Evolutionary conservation across 2,797 vertebrate species (phyloP).

Genomic region (Chelidonichthys spinosus): DNA sequence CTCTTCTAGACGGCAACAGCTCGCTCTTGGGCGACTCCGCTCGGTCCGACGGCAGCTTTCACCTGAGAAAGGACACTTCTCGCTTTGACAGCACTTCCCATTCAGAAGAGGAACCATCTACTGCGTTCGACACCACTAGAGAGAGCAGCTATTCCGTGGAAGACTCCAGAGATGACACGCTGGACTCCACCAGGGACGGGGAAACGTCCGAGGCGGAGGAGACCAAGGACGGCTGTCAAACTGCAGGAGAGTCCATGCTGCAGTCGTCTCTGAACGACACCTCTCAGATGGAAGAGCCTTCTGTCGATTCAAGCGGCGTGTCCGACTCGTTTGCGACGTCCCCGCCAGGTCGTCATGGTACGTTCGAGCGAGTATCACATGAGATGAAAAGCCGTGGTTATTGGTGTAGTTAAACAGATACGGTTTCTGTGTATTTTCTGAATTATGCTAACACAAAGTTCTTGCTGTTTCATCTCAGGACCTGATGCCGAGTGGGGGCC

Average conservation of each 20-base stretch:
- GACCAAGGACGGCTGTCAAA: slow-evolving; percentile 62
- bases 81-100: slow-evolving; percentile 58
- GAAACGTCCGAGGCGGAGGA: slow-evolving; percentile 63
- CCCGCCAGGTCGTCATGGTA: slow-evolving; percentile 70
- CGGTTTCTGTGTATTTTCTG: neutral
- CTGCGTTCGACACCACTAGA: slow-evolving; percentile 58
- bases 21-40: slow-evolving; percentile 53
- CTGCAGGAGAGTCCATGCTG: slow-evolving; percentile 60
- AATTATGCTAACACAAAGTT: slow-evolving; percentile 11
- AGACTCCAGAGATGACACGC: slow-evolving; percentile 61
- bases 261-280: slow-evolving; percentile 69
- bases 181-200: slow-evolving; percentile 62
- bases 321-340: slow-evolving; percentile 56
- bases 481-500: slow-evolving; percentile 75
- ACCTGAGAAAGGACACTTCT: slow-evolving; percentile 50
- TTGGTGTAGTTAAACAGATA: neutral
- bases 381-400: neutral
- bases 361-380: slow-evolving; percentile 9
- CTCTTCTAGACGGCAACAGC: slow-evolving; percentile 34
- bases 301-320: slow-evolving; percentile 52
- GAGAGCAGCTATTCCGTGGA: slow-evolving; percentile 58
- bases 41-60: slow-evolving; percentile 57
- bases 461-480: slow-evolving; percentile 48
- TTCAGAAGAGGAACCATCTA: slow-evolving; percentile 51
- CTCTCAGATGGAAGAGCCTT: slow-evolving; percentile 66